Conservation (phyloP, 2,113 vertebrate species). For the Aepyceros melampus region DNA sequence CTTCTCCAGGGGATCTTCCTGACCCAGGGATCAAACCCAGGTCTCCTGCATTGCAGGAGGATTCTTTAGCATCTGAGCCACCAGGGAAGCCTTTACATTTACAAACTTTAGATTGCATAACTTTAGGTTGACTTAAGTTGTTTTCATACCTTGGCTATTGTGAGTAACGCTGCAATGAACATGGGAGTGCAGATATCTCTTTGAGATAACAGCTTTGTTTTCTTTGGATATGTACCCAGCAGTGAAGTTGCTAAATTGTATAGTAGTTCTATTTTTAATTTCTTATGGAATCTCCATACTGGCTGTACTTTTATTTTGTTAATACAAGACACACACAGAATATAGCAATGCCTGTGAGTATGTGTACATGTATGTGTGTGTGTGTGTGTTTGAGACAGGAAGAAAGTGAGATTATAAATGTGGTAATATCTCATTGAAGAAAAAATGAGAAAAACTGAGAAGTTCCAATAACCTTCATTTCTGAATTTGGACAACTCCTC, state of each 20-base stretch:
- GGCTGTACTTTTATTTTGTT: not conserved
- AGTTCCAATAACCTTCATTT: not conserved
- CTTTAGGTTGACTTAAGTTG: not conserved
- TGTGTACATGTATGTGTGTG: not conserved
- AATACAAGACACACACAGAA: not conserved
- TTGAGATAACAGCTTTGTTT: not conserved
- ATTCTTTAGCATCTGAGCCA: not conserved
- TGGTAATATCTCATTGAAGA: not conserved
- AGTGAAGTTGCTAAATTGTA: not conserved
- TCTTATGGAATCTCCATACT: not conserved
- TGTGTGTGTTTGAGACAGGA: not conserved
- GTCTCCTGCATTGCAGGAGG: not conserved
- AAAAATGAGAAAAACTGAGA: constrained; percentile 1
- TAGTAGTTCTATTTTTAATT: not conserved
- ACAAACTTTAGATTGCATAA: not conserved
- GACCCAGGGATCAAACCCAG: not conserved
- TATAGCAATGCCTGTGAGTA: not conserved
- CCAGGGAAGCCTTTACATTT: not conserved
- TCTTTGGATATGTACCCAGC: not conserved
- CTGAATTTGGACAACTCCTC: not conserved
- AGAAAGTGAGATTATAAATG: not conserved
- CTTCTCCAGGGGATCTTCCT: not conserved
- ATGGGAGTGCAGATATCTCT: not conserved
- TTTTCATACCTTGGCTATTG: not conserved
- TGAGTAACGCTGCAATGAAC: not conserved